Percentiles rank a stretch among this genome's conserved stretches.
phyloP scores from a whole-genome alignment of 2,888 invertebrate species.

The Hartigia nigra region DNA sequence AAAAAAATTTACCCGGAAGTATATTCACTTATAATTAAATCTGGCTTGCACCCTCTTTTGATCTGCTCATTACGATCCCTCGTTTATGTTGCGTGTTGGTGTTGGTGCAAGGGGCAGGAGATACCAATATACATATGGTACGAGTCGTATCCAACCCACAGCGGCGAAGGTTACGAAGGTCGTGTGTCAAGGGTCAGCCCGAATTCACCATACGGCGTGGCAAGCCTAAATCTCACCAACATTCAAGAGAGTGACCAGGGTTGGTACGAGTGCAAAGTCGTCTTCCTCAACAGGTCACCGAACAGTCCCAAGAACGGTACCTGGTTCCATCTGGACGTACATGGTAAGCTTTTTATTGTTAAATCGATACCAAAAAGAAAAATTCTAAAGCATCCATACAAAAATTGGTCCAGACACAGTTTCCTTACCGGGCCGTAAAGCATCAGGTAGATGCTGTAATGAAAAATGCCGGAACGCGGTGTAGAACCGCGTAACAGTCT shows the following conservation, averaged over 20 bases:
- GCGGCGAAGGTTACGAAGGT: constrained; percentile 93
- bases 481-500: background rate
- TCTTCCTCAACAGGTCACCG: constrained; percentile 94
- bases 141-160: constrained; percentile 97
- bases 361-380: background rate
- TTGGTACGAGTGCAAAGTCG: constrained; percentile 96
- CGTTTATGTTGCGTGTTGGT: constrained; percentile 60
- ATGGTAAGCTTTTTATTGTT: constrained; percentile 69
- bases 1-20: background rate
- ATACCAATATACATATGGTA: constrained; percentile 98
- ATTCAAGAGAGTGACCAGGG: constrained; percentile 94
- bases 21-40: background rate
- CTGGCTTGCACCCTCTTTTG: background rate
- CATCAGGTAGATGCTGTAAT: background rate
- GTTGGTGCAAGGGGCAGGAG: constrained; percentile 84
- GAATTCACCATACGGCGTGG: constrained; percentile 89
- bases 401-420: background rate
- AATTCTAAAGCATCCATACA: background rate
- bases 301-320: constrained; percentile 94
- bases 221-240: constrained; percentile 95
- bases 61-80: constrained; percentile 30
- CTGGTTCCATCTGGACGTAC: constrained; percentile 98
- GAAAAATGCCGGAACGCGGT: background rate
- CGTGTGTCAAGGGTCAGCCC: constrained; percentile 89
- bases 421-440: background rate